Evolutionary conservation across 2,113 vertebrate genomes (phyloP), one percentile per base, ranked within the genome.

Genomic region (Larimichthys crocea): DNA sequence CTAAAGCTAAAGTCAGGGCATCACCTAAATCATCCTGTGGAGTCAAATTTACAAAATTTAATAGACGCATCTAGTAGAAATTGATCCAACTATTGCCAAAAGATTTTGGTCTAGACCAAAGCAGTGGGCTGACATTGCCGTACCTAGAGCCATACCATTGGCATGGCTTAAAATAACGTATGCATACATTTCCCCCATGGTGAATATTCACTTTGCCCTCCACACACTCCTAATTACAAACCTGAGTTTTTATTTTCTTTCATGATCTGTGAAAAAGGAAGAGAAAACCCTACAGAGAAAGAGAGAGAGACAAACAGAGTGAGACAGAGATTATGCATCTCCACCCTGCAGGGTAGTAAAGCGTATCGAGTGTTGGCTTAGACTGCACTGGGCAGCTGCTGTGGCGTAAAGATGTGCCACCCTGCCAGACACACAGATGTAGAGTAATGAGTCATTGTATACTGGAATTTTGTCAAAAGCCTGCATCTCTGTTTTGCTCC

Each of bases 381-480:
- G 69, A 69, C 87, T 74, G 82, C 83, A 74, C 61, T 55, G 78
- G 86, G 85, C 89, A 91, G 86, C 83, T 90, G 85, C 83, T 83
- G 77, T 44, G 83, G 83, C 59, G 61, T 83, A 83, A 86, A 91
- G 81, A 88, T 86, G 83, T 22, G 55, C 77, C 57, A 70, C 76
- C 60, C 86, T 79, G 77, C 83, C 91, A 90, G 80, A 91, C 77
- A 79, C 83, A 85, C 89, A 89, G 80, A 91, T 89, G 86, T 72
- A 82, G 84, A 89, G 86, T 88, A 91, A 92, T 89, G 86, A 86
- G 55, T 88, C 74, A 79, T 62, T 90, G 85, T 88, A 75, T 76
- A 65, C 76, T 88, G 79, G 86, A 84, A 82, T 83, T 76, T 68
- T 87, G 71, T 90, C 86, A 79, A 83, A 69, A 88, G 93, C 87